Evolutionary conservation across 2,888 invertebrate genomes (phyloP).

Genomic region (Ophraella communa): DNA sequence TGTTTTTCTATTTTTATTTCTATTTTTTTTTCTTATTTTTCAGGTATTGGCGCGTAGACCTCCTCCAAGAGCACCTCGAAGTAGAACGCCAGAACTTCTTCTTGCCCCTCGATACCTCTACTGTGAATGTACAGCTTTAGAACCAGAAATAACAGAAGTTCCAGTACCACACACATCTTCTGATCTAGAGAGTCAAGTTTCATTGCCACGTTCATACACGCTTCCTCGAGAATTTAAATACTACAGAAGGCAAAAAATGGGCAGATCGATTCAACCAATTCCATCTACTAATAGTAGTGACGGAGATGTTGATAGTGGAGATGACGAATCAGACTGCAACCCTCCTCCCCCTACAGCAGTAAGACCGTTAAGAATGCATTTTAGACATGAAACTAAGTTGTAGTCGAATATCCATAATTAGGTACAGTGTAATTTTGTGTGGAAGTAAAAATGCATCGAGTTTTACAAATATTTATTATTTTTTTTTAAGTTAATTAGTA

Average conservation of each 20-base stretch:
- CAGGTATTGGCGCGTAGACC: constrained; percentile 49
- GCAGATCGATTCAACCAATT: constrained; percentile 71
- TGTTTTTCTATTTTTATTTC: too few species aligned
- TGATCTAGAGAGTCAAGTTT: constrained; percentile 80
- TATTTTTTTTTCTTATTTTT: too few species aligned
- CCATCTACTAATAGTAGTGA: constrained; percentile 83
- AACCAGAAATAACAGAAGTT: constrained; percentile 50
- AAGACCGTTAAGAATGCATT: constrained; percentile 58
- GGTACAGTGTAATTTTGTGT: background rate
- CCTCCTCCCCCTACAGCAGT: constrained; percentile 56
- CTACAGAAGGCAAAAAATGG: constrained; percentile 62
- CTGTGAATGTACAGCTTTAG: constrained; percentile 60
- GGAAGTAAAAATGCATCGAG: too few species aligned
- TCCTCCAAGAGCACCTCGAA: constrained; percentile 56
- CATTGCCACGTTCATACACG: constrained; percentile 84
- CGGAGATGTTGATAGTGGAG: constrained; percentile 84
- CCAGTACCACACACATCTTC: constrained; percentile 58
- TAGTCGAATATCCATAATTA: constrained; percentile 45
- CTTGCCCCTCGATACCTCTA: constrained; percentile 76
- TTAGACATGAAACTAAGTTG: constrained; percentile 69
- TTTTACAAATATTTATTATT: too few species aligned
- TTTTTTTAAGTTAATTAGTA: too few species aligned
- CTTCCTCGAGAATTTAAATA: constrained; percentile 86
- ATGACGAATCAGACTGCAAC: constrained; percentile 64
- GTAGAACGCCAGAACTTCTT: constrained; percentile 80